These are phyloP conservation scores for Sakesphorus luctuosus DNA, from an alignment of 2,113 vertebrate genomes.

Conservation along the genomic window DNA sequence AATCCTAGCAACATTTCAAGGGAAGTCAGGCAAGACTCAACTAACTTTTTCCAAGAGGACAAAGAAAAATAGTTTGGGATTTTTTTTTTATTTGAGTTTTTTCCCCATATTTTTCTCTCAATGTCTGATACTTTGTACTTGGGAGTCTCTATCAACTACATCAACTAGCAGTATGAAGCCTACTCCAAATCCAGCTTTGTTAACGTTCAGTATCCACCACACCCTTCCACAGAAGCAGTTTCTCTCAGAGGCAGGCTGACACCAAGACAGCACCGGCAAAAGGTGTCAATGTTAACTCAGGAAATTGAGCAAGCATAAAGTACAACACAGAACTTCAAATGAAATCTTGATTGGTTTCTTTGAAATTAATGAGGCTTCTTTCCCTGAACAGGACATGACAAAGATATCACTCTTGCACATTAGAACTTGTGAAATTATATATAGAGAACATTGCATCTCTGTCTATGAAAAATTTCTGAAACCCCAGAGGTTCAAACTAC, in stretches of 20 bases:
- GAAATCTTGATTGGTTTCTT: background rate
- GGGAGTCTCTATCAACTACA: background rate
- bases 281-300: background rate
- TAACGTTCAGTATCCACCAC: background rate
- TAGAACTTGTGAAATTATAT: background rate
- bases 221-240: background rate
- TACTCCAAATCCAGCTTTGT: background rate
- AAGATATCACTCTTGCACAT: background rate
- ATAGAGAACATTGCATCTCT: accelerated
- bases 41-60: background rate
- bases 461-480: background rate
- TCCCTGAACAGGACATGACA: background rate
- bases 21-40: background rate
- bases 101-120: background rate
- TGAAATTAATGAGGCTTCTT: background rate
- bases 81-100: background rate
- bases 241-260: background rate
- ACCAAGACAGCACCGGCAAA: accelerated
- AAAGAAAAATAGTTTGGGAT: too few species aligned
- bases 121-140: background rate
- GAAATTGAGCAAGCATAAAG: background rate
- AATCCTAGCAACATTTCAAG: background rate
- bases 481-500: background rate
- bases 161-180: background rate
- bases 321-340: background rate